Conservation (phyloP, 2,113 vertebrate genomes). For the Nipponia nippon region DNA sequence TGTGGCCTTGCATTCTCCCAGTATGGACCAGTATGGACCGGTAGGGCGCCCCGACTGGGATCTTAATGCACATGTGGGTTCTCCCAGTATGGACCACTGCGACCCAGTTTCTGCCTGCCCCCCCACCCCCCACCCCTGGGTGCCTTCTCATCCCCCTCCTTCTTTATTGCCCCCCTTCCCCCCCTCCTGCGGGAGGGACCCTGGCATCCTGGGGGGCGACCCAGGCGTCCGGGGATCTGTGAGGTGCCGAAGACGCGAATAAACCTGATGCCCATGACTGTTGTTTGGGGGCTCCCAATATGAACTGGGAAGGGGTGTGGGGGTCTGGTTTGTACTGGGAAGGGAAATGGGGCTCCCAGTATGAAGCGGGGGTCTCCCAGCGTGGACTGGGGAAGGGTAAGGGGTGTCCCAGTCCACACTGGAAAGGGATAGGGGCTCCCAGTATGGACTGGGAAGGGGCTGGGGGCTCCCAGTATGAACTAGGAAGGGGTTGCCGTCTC, state of each 20-base stretch:
- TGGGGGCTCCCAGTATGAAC: background rate
- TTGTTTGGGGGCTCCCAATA: background rate
- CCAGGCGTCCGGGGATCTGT: background rate
- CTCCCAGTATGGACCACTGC: background rate
- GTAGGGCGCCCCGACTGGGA: background rate
- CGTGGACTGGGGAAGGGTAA: background rate
- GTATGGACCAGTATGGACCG: background rate
- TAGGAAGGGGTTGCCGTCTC: background rate
- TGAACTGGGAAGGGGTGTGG: background rate
- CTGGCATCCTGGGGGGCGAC: background rate
- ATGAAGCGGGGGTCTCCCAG: too few relatives aligned
- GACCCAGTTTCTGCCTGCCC: background rate
- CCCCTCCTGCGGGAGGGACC: background rate
- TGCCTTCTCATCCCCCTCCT: background rate
- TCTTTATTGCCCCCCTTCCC: background rate
- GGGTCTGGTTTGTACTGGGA: background rate
- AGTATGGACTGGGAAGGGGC: background rate
- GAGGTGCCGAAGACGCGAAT: background rate
- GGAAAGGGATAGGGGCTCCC: background rate
- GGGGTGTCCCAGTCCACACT: background rate
- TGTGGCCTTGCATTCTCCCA: background rate
- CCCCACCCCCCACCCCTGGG: background rate
- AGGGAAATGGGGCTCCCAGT: background rate
- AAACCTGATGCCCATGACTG: background rate
- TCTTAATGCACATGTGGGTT: background rate